phyloP scores from a whole-genome alignment of 2,888 invertebrate species.

The Pseudolycoriella hygida region DNA sequence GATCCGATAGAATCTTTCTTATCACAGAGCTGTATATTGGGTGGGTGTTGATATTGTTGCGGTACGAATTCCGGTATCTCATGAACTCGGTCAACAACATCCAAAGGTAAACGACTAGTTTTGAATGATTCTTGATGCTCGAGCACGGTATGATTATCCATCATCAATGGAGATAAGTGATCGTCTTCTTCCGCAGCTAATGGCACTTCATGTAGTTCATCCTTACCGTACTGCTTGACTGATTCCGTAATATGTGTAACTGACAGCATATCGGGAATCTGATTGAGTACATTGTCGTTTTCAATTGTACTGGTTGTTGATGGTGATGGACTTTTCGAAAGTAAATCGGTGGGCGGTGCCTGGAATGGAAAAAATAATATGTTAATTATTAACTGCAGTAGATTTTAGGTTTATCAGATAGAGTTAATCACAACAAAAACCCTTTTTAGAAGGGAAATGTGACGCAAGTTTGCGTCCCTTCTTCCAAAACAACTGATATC shows the following conservation, averaged over 20 bases:
- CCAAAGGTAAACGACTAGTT: neutral
- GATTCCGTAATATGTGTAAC: slow-evolving; percentile 14
- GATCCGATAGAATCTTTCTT: slow-evolving; percentile 42
- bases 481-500: too few relatives aligned
- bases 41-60: slow-evolving; percentile 1
- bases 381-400: too few relatives aligned
- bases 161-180: slow-evolving; percentile 26
- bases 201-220: slow-evolving; percentile 11
- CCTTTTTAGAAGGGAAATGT: too few relatives aligned
- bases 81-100: neutral
- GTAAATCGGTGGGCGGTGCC: too few relatives aligned
- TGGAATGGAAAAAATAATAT: too few relatives aligned
- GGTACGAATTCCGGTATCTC: slow-evolving; percentile 4
- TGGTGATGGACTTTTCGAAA: too few relatives aligned
- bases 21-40: slow-evolving; percentile 33
- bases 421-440: too few relatives aligned
- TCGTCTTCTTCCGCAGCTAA: slow-evolving; percentile 25
- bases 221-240: neutral
- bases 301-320: too few relatives aligned
- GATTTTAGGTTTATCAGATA: too few relatives aligned
- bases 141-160: slow-evolving; percentile 24
- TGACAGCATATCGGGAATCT: slow-evolving; percentile 7
- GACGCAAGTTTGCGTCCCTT: too few relatives aligned
- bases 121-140: slow-evolving; percentile 16
- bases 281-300: too few relatives aligned